Base-by-base conservation (phyloP, 2,888 invertebrate species). In the Drosophila differens region DNA sequence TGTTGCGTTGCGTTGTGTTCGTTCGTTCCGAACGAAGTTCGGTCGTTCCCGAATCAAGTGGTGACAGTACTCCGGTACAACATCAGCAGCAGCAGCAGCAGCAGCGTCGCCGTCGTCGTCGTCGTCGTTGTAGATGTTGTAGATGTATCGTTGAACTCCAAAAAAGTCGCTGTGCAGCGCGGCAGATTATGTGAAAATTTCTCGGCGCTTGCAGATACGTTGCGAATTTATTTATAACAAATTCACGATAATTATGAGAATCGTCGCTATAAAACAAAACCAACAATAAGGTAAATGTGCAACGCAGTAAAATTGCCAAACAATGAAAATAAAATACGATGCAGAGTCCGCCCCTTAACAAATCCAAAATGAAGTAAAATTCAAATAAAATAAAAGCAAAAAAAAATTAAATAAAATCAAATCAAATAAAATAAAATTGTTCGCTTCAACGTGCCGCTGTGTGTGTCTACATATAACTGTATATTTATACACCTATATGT, bases 151-250 rank as follows among this genome's bases (percentile, higher is more conserved):
- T 77, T 85, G 63, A 81, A 86, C 73, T 85, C 79, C 85, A 75
- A 78, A 90, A 87, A 90, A 90, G 83, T 84, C 91, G 82, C 87
- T 90, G 78, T 84, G 89, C 73, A 73, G 79, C 78, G 81, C 85
- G 80, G 86, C 83, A 85, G 90, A 90, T 83, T 70, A 90, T 85
- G 85, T 85, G 85, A 90, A 88, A 87, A 81, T 78, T 83, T 77
- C 70, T 78, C 88, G 75, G 76, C 75, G 71, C 83, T 90, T 86
- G 85, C 80, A 82, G 72, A 82, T 74, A 86, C 83, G 84, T 74
- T 86, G 87, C 85, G 79, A 85, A 87, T 87, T 89, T 89, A 85
- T 85, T 87, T 73, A 87, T 87, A 89, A 88, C 66, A 76, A 87
- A 75, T 82, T 64, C 32, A 76, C 80, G 60, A 76, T 76, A 76